phyloP scores from a whole-genome alignment of 2,888 invertebrate species.

The Nymphalis urticae region DNA sequence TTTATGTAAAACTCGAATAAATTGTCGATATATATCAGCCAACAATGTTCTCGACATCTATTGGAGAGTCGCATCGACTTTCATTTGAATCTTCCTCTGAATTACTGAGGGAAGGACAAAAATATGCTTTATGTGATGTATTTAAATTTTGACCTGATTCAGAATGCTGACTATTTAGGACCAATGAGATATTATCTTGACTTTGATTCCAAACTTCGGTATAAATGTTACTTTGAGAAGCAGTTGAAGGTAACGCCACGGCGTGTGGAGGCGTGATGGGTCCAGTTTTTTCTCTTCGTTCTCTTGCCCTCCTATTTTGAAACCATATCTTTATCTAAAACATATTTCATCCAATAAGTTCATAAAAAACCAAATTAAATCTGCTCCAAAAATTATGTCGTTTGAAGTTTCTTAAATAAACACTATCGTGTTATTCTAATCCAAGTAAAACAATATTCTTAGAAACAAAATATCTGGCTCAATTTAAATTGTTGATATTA shows the following conservation, averaged over 20 bases:
- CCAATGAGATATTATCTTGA: slow-evolving; percentile 2
- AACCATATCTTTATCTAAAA: slow-evolving; percentile 87
- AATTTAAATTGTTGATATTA: no score
- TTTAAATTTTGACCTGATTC: slow-evolving; percentile 1
- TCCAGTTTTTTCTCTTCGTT: slow-evolving; percentile 83
- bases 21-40: slow-evolving; percentile 8
- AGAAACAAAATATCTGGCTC: no score
- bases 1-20: neutral
- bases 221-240: slow-evolving; percentile 32
- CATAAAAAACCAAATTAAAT: no score
- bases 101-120: slow-evolving; percentile 18
- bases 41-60: slow-evolving; percentile 61
- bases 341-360: neutral
- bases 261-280: slow-evolving; percentile 62
- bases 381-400: no score
- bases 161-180: neutral
- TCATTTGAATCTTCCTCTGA: slow-evolving; percentile 41
- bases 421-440: no score
- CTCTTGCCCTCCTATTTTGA: slow-evolving; percentile 89
- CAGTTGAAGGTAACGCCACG: slow-evolving; percentile 62
- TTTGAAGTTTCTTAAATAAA: no score
- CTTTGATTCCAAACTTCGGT: slow-evolving; percentile 27
- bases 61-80: slow-evolving; percentile 54
- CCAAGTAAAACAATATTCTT: no score
- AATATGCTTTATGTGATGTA: slow-evolving; percentile 6